Percentiles rank a stretch among this genome's conserved stretches.
These are phyloP conservation scores for Scaptomyza cyrtandrae DNA, from an alignment of 2,888 invertebrate genomes.

Conservation along the genomic window DNA sequence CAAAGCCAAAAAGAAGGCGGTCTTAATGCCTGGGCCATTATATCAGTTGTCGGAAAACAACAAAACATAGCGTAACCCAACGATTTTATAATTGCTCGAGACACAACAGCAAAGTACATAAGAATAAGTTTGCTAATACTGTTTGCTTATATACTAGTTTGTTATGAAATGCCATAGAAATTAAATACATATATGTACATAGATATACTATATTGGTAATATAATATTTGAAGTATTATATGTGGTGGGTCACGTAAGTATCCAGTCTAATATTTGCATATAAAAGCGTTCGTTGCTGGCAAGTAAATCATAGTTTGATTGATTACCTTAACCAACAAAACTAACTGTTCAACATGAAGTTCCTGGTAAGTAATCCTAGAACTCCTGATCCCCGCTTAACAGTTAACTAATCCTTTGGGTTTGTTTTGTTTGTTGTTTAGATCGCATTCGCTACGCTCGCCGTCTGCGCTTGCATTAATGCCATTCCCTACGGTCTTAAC, in stretches of 20 bases:
- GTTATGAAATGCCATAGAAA: constrained; percentile 46
- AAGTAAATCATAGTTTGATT: constrained; percentile 74
- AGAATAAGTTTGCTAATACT: constrained; percentile 1
- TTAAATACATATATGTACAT: background rate
- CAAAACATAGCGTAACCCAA: constrained; percentile 66
- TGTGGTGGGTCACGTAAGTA: constrained; percentile 52
- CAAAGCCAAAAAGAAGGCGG: constrained; percentile 3
- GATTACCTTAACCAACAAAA: constrained; percentile 70
- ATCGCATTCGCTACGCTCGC: constrained; percentile 62
- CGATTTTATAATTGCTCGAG: constrained; percentile 61
- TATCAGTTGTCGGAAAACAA: constrained; percentile 44
- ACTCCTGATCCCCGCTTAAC: background rate
- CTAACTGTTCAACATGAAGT: constrained; percentile 72
- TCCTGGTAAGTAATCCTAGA: constrained; percentile 67
- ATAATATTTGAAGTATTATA: background rate
- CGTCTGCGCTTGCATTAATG: constrained; percentile 57
- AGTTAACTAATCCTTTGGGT: constrained; percentile 26
- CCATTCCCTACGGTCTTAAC: constrained; percentile 45
- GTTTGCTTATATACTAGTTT: constrained; percentile 21
- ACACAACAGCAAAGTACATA: constrained; percentile 31
- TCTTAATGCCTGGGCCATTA: constrained; percentile 22
- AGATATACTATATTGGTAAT: background rate
- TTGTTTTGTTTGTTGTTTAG: constrained; percentile 31
- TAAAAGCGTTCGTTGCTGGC: constrained; percentile 52
- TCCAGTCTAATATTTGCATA: constrained; percentile 57